Evolutionary conservation across 2,888 invertebrate genomes (phyloP), one percentile per base, ranked within the genome.

Genomic region (Hirtodrosophila histrioides): DNA sequence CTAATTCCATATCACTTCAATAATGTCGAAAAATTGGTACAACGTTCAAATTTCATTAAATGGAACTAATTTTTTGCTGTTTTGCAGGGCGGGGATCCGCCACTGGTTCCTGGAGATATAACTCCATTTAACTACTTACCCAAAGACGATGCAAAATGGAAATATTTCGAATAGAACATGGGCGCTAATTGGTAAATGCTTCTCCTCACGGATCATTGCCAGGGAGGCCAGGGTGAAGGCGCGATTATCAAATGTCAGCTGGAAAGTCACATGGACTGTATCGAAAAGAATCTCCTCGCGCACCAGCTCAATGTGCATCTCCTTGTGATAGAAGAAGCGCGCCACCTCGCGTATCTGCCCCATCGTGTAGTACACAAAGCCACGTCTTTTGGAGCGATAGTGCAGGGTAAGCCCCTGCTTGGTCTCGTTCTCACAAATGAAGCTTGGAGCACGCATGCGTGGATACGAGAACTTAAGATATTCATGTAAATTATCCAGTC

Each of bases 101-200:
- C 17, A 2, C 17, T 17, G 17, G 17, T 17, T 17, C 17, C 17
- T 17, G 17, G 17, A 17, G 17, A 12, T 45, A 45, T 17, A 27
- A 36, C 17, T 46, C n/a, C 17, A 17, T 7, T 5, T 31, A 31
- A 8, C 31, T 6, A 24, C 94, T 93, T 92, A 97, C 96, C 97
- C 97, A 92, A 99, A 99, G 40, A 98, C 98, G 77, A 99, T 96
- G 92, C 98, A 98, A 93, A 99, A 99, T 1, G 99, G 99, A 91
- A 99, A 99, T 89, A 99, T 97, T 91, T 99, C 98, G 88, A 99
- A 98, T 44, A 99, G 93, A 27, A 98, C 96, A 8, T 96, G 95
- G 0, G 97, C 97, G 88, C 96, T 95, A 77, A 97, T 96, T 6
- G 97, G 97, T 78, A 97, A 92, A 91, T 96, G 96, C 90, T 96